Percentiles rank a stretch among this genome's conserved stretches.
phyloP scores from a whole-genome alignment of 2,888 invertebrate genomes.

The Holacanthella duospinosa region DNA sequence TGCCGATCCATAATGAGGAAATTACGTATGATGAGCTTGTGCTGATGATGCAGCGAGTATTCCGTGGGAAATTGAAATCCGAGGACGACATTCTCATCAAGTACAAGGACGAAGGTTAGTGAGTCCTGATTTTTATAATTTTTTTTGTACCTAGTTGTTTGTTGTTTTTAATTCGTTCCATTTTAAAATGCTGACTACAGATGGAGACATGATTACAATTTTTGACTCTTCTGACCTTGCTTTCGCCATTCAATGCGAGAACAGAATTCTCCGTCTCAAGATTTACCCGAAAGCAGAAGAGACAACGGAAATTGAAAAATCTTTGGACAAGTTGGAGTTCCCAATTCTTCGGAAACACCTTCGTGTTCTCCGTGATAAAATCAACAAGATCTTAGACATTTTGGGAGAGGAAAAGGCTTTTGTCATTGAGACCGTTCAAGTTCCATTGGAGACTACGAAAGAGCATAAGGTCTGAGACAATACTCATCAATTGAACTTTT shows the following conservation, averaged over 20 bases:
- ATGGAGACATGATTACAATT: conserved; percentile 60
- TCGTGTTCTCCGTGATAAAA: conserved; percentile 49
- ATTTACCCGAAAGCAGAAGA: conserved; percentile 44
- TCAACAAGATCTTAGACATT: conserved; percentile 50
- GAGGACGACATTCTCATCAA: conserved; percentile 58
- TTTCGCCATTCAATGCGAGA: conserved; percentile 55
- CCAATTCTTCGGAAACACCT: conserved; percentile 46
- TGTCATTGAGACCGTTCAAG: no score
- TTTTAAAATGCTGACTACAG: conserved; percentile 42
- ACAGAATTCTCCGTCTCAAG: conserved; percentile 54
- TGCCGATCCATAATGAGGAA: conserved; percentile 61
- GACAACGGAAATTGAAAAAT: conserved; percentile 11
- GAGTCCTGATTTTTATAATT: background rate
- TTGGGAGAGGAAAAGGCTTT: conserved; percentile 42
- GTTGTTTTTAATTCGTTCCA: background rate
- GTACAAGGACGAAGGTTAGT: conserved; percentile 59
- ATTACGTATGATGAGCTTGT: conserved; percentile 59
- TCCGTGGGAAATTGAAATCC: conserved; percentile 52
- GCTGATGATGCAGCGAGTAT: conserved; percentile 62
- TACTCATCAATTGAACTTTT: no score
- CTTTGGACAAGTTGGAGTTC: conserved; percentile 41
- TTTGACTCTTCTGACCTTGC: conserved; percentile 59
- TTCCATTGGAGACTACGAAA: no score
- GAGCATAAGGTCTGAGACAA: no score
- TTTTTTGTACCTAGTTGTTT: background rate